Conservation (phyloP, 2,888 invertebrate species). For the Miltochrista miniata region DNA sequence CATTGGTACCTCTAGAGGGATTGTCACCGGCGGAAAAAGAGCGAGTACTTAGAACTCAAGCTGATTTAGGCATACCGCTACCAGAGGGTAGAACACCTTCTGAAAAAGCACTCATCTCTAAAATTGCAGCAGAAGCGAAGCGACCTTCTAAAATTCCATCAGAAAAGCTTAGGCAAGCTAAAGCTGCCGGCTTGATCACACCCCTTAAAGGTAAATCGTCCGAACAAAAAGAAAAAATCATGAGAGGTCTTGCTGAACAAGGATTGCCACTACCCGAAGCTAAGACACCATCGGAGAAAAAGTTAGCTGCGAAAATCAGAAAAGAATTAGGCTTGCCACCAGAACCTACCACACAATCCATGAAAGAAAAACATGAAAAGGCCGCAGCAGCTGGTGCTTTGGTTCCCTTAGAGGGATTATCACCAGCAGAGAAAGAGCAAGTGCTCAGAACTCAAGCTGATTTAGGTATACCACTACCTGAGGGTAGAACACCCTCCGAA, state of each 20-base stretch:
- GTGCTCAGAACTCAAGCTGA: slow-evolving; percentile 1
- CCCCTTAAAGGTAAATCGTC: slow-evolving; percentile 38
- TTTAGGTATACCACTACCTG: slow-evolving; percentile 29
- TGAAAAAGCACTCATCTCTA: slow-evolving; percentile 19
- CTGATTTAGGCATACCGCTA: slow-evolving; percentile 19
- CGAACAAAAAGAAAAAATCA: slow-evolving; percentile 25
- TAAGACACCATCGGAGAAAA: slow-evolving; percentile 39
- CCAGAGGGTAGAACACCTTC: slow-evolving; percentile 33
- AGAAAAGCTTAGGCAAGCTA: slow-evolving; percentile 17
- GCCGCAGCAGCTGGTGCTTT: slow-evolving; percentile 9
- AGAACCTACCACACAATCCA: slow-evolving; percentile 11
- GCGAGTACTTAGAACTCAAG: slow-evolving; percentile 8
- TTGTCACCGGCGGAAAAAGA: slow-evolving; percentile 32
- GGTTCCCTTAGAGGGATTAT: slow-evolving; percentile 24
- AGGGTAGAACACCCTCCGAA: slow-evolving; percentile 27
- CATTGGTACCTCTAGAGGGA: slow-evolving; percentile 23
- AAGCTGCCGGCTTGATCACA: slow-evolving; percentile 33
- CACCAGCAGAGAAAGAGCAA: slow-evolving; percentile 32
- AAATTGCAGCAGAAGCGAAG: slow-evolving; percentile 11
- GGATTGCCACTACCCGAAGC: slow-evolving; percentile 42
- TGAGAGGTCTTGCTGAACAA: background rate
- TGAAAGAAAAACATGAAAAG: slow-evolving; percentile 11
- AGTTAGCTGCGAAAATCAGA: background rate
- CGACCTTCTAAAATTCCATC: background rate
- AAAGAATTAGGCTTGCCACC: slow-evolving; percentile 9